Conservation (phyloP, 2,797 vertebrate species). For the Podarcis lilfordi region DNA sequence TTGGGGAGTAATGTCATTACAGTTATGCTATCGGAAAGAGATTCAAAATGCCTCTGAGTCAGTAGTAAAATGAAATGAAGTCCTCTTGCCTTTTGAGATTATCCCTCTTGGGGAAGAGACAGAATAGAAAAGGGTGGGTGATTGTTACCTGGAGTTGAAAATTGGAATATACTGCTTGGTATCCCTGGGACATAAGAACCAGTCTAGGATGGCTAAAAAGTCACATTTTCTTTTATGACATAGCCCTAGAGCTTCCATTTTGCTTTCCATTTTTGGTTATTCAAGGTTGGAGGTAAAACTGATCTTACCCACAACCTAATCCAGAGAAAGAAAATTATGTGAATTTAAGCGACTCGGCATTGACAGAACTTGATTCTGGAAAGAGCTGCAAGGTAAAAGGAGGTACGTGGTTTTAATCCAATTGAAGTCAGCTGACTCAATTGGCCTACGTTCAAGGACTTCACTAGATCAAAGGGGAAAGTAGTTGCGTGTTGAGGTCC, state of each 20-base stretch:
- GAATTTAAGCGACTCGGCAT: background rate
- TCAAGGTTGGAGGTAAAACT: background rate
- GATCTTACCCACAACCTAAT: background rate
- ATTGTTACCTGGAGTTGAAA: constrained; percentile 14
- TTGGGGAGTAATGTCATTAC: constrained; percentile 40
- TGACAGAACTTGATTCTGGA: background rate
- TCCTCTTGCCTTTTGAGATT: background rate
- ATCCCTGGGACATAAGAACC: background rate
- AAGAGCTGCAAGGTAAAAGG: background rate
- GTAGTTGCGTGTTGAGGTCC: background rate
- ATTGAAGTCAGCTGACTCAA: background rate
- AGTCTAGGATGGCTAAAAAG: constrained; percentile 11
- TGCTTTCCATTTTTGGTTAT: background rate
- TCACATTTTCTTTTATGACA: background rate
- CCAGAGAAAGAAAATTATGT: background rate
- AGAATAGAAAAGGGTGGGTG: background rate
- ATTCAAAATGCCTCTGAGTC: background rate
- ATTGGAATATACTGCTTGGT: constrained; percentile 14
- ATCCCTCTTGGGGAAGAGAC: background rate
- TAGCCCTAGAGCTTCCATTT: background rate
- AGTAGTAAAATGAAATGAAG: background rate
- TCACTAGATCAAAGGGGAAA: background rate
- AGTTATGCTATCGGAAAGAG: constrained; percentile 24
- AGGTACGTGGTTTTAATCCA: background rate
- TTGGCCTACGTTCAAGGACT: background rate